phyloP scores from a whole-genome alignment of 2,113 vertebrate species.

The Budorcas taxicolor region DNA sequence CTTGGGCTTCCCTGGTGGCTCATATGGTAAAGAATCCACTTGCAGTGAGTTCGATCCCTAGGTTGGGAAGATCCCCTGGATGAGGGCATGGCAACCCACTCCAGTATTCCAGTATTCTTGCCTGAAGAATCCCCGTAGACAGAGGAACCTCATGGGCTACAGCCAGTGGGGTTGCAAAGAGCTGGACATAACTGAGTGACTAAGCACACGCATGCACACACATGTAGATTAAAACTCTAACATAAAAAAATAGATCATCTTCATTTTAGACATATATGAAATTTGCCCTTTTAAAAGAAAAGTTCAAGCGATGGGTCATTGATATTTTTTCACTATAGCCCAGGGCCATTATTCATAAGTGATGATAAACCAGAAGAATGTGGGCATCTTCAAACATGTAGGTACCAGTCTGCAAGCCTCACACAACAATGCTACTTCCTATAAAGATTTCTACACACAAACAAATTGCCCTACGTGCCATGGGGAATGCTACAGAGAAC shows the following conservation, averaged over 20 bases:
- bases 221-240: slow-evolving; percentile 26
- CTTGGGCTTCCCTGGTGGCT: background rate
- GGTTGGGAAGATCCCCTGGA: background rate
- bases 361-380: slow-evolving; percentile 14
- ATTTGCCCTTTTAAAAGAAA: slow-evolving; percentile 61
- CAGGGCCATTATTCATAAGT: slow-evolving; percentile 38
- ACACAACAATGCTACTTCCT: background rate
- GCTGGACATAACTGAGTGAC: background rate
- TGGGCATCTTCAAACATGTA: background rate
- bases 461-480: background rate
- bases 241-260: background rate
- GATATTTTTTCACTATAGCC: background rate
- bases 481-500: background rate
- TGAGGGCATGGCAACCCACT: background rate
- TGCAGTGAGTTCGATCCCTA: background rate
- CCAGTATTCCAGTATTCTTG: background rate
- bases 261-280: slow-evolving; percentile 20
- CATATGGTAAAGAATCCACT: background rate
- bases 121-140: background rate
- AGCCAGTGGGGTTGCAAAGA: background rate
- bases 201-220: accelerated
- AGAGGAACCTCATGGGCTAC: background rate
- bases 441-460: background rate
- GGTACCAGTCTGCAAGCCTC: background rate
- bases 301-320: background rate